Evolutionary conservation across 1,140 invertebrate genomes (phyloP).

Genomic region (Tenebrio molitor): DNA sequence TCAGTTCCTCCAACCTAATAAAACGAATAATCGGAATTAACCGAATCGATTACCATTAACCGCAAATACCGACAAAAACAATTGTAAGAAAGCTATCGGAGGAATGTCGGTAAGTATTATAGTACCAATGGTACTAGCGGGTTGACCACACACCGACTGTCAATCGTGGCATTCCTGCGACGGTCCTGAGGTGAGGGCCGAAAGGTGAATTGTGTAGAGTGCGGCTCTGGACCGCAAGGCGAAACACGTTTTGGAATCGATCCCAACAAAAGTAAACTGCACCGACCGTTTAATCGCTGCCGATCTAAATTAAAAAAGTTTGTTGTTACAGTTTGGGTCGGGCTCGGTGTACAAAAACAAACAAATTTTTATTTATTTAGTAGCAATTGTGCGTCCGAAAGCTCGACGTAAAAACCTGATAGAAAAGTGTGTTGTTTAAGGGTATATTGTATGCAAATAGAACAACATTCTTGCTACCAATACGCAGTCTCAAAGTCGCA

Average conservation of each 20-base stretch:
- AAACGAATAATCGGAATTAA: conserved; percentile 56
- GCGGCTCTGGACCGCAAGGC: neutral
- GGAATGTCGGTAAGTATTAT: conserved; percentile 46
- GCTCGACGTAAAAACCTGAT: conserved; percentile 51
- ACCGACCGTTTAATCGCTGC: conserved; percentile 3
- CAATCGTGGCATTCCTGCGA: conserved; percentile 9
- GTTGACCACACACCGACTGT: conserved; percentile 42
- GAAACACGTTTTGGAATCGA: conserved; percentile 3
- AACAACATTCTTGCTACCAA: conserved; percentile 57
- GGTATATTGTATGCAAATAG: conserved; percentile 59
- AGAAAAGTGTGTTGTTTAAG: conserved; percentile 59
- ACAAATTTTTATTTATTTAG: conserved; percentile 45
- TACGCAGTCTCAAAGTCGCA: conserved; percentile 54
- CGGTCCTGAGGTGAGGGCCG: neutral
- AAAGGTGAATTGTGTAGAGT: neutral
- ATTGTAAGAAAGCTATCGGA: conserved; percentile 53
- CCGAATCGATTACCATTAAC: conserved; percentile 60
- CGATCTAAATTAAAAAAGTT: conserved; percentile 17
- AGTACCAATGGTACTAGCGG: conserved; percentile 44
- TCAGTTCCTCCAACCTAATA: neutral
- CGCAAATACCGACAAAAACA: conserved; percentile 51
- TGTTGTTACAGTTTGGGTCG: conserved; percentile 6
- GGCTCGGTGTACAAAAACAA: neutral
- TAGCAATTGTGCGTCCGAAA: conserved; percentile 30
- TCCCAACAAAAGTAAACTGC: neutral